A percentile compares a stretch with the other conserved stretches of the same genome.
Conservation (phyloP, 2,797 vertebrate species). For the Eulemur albifrons region DNA sequence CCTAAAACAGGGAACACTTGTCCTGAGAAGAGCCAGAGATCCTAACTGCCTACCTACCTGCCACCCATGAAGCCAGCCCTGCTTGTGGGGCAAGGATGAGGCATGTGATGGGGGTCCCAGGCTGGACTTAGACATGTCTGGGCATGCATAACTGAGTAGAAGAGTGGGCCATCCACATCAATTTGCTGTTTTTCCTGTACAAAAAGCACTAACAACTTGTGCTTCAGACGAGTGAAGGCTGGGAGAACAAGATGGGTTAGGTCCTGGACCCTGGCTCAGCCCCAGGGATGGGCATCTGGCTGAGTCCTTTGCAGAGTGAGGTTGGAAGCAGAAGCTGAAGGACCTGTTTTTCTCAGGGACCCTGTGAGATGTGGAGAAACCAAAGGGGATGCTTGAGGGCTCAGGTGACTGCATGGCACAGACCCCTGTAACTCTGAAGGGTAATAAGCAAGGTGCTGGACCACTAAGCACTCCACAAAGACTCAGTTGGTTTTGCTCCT, state of each 20-base stretch:
- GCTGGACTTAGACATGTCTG: neutral
- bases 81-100: neutral
- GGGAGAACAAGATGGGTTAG: neutral
- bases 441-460: neutral
- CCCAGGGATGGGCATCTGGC: too few relatives aligned
- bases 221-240: neutral
- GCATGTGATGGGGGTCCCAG: neutral
- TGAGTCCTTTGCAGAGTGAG: neutral
- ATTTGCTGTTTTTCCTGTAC: neutral
- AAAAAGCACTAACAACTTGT: neutral
- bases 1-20: too few relatives aligned
- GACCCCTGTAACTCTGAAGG: neutral
- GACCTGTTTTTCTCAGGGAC: neutral
- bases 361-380: neutral
- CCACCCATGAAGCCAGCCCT: neutral
- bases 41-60: too few relatives aligned
- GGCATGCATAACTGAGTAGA: neutral
- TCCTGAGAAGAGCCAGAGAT: too few relatives aligned
- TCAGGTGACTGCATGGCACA: neutral
- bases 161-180: neutral
- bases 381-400: neutral
- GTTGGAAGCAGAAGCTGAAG: neutral
- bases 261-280: neutral
- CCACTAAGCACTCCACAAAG: neutral
- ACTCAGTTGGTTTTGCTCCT: neutral